Base-by-base conservation (phyloP, 2,113 vertebrate species). In the Anhinga anhinga region DNA sequence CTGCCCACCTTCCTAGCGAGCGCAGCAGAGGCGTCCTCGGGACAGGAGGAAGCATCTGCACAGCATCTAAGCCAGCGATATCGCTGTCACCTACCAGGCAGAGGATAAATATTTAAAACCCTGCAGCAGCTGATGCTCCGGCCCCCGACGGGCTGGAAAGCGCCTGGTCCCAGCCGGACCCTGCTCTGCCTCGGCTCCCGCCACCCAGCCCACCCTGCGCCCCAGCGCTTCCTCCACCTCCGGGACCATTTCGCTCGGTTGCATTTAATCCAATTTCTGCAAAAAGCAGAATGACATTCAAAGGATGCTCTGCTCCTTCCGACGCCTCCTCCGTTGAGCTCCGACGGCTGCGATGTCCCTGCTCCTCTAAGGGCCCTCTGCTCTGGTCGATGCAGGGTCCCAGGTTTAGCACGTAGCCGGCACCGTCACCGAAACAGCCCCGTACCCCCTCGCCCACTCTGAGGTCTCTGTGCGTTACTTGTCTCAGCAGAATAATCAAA, bases 241-340 rank as follows among this genome's bases (percentile, higher is more conserved):
- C 0, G 1, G 53, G 32, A 21, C 25, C 1, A 0, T 2, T 30
- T 22, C 12, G 16, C 40, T 55, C 1, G 0, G 7, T 1, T 7
- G 27, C 38, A 3, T 3, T 32, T 25, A 19, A n/a, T 15, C 30
- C 47, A 2, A 12, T 10, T 13, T 11, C 84, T 14, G 34, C 15
- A 21, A 27, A 32, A 66, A 71, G 40, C 9, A 2, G 17, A 21
- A 17, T 1, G 1, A 19, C 11, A 3, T 6, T 3, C n/a, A 12
- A 19, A 2, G 5, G 66, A 6, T 10, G 55, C 47, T 58, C 53
- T 4, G 82, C 56, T 27, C 66, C 22, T 56, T 15, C 76, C 4
- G 7, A 7, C 9, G 13, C 58, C 61, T 81, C 76, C 26, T 18
- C 70, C 8, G 0, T 0, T 1, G 2, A 22, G n/a, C 34, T 20